phyloP scores from a whole-genome alignment of 2,797 vertebrate species.

The Hippopotamyrus pictus region DNA sequence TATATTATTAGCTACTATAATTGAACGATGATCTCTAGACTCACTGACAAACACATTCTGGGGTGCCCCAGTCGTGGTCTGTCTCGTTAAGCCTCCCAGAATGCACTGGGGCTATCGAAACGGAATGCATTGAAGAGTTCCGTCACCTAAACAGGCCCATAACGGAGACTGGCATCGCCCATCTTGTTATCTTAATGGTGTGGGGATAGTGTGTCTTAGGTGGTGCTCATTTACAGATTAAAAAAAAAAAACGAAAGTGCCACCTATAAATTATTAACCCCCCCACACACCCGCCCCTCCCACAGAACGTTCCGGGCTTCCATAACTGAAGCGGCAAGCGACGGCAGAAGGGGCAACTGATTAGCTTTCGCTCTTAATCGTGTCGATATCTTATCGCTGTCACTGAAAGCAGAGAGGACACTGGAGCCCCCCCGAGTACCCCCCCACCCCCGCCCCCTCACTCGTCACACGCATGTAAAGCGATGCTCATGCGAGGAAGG shows the following conservation, averaged over 20 bases:
- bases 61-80: background rate
- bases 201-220: constrained; percentile 69
- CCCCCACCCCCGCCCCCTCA: constrained; percentile 31
- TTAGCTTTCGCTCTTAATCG: constrained; percentile 89
- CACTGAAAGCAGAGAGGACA: constrained; percentile 73
- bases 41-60: background rate
- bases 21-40: background rate
- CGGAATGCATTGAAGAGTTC: constrained; percentile 19
- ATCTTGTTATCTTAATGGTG: constrained; percentile 90
- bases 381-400: constrained; percentile 77
- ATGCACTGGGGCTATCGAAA: background rate
- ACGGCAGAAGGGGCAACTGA: constrained; percentile 55
- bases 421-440: constrained; percentile 52
- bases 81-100: background rate
- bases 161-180: constrained; percentile 60
- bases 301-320: constrained; percentile 50
- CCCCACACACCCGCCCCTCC: constrained; percentile 21
- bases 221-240: constrained; percentile 89
- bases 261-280: constrained; percentile 72
- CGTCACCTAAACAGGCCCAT: constrained; percentile 53
- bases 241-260: constrained; percentile 72
- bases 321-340: constrained; percentile 71
- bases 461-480: background rate
- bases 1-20: background rate
- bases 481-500: background rate